These are phyloP conservation scores for Dryobota labecula DNA, from an alignment of 2,888 invertebrate genomes.

Conservation along the genomic window DNA sequence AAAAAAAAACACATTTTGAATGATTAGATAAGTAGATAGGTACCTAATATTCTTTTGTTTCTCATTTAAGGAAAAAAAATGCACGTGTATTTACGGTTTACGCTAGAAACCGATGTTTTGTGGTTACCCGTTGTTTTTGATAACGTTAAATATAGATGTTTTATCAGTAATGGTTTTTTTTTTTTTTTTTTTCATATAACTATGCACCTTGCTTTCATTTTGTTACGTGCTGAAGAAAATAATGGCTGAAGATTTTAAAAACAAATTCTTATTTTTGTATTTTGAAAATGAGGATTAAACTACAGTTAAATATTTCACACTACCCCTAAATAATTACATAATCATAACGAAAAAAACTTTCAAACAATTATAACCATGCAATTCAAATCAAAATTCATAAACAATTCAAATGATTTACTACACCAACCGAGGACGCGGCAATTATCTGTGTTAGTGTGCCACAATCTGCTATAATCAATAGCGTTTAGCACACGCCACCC, in stretches of 20 bases:
- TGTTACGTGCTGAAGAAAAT: not conserved
- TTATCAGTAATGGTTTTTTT: not conserved
- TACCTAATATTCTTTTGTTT: not conserved
- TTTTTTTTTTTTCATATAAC: not conserved
- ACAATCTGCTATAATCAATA: conserved; percentile 76
- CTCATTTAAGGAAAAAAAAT: conserved; percentile 14
- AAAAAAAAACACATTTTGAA: conserved; percentile 5
- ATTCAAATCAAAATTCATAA: conserved; percentile 62
- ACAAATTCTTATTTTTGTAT: not conserved
- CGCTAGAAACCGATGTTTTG: not conserved
- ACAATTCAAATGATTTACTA: conserved; percentile 57
- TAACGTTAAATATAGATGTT: not conserved
- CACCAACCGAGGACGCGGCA: conserved; percentile 52
- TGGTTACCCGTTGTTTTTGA: not conserved
- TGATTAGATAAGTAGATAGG: not conserved
- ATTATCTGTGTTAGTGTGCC: conserved; percentile 77
- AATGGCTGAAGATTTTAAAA: not conserved
- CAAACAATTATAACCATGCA: conserved; percentile 2
- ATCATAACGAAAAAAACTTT: conserved; percentile 2
- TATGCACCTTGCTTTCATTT: not conserved
- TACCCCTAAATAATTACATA: conserved; percentile 30
- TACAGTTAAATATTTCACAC: not conserved
- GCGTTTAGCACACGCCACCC: conserved; percentile 69
- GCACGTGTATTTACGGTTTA: not conserved
- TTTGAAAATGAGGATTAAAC: not conserved